These are phyloP conservation scores for Omphaloscelis lunosa DNA, from an alignment of 2,888 invertebrate species.

Conservation along the genomic window DNA sequence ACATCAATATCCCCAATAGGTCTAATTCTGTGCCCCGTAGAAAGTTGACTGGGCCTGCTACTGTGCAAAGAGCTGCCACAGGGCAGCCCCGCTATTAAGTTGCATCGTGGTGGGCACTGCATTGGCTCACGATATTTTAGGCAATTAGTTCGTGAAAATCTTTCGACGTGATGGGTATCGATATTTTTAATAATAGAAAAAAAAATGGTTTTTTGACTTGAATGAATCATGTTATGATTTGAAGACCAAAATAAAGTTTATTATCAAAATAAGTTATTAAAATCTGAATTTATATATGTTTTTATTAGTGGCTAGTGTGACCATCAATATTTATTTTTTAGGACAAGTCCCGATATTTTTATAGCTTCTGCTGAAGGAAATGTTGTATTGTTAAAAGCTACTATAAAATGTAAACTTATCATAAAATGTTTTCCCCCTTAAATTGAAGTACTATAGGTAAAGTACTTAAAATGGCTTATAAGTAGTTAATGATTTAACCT, in stretches of 20 bases:
- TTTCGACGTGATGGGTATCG: too few species aligned
- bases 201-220: too few species aligned
- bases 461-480: not conserved
- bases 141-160: too few species aligned
- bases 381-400: not conserved
- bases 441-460: not conserved
- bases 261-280: not conserved
- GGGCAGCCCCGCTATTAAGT: not conserved
- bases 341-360: constrained; percentile 5
- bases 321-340: not conserved
- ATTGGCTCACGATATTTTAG: not conserved
- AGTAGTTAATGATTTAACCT: not conserved
- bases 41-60: too few species aligned
- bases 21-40: too few species aligned
- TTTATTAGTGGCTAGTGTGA: not conserved
- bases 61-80: too few species aligned
- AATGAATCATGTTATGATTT: too few species aligned
- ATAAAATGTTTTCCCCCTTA: constrained; percentile 13
- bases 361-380: not conserved
- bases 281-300: not conserved
- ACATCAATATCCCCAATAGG: too few species aligned
- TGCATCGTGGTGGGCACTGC: not conserved
- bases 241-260: not conserved
- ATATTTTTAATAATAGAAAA: too few species aligned
- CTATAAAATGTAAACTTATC: constrained; percentile 7